These are phyloP conservation scores for Argopecten irradians DNA, from an alignment of 1,140 invertebrate genomes.

Conservation along the genomic window DNA sequence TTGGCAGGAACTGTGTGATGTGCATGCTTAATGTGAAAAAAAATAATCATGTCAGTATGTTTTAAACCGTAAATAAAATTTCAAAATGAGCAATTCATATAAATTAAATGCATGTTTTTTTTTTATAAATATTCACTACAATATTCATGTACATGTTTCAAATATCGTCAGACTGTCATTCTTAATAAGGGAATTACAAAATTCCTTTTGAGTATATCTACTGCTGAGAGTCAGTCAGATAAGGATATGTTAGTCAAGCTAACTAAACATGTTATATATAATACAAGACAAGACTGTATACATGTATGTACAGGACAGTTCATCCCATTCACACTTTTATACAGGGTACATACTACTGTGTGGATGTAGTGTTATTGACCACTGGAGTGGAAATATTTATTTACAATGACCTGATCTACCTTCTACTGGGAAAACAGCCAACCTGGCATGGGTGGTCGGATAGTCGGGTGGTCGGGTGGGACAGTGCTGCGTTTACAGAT, in stretches of 20 bases:
- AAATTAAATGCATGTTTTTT: not conserved
- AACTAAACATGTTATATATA: not conserved
- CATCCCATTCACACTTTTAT: not conserved
- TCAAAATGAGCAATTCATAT: not conserved
- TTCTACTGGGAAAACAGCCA: not conserved
- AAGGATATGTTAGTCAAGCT: not conserved
- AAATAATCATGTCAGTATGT: not conserved
- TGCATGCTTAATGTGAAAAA: no score
- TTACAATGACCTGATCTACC: not conserved
- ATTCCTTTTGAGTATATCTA: not conserved
- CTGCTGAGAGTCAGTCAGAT: not conserved
- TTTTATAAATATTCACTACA: no score
- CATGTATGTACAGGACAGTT: not conserved
- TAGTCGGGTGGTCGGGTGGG: no score
- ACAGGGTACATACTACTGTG: not conserved
- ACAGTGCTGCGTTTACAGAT: no score
- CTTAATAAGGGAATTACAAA: no score
- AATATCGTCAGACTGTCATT: not conserved
- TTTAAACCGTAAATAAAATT: not conserved
- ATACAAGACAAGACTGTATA: conserved; percentile 6
- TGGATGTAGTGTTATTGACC: not conserved
- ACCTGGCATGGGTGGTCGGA: no score
- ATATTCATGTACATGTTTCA: no score
- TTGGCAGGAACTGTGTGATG: not conserved
- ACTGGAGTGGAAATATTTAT: not conserved